Evolutionary conservation across 2,888 invertebrate species (phyloP).

Genomic region (Andrena bucephala): DNA sequence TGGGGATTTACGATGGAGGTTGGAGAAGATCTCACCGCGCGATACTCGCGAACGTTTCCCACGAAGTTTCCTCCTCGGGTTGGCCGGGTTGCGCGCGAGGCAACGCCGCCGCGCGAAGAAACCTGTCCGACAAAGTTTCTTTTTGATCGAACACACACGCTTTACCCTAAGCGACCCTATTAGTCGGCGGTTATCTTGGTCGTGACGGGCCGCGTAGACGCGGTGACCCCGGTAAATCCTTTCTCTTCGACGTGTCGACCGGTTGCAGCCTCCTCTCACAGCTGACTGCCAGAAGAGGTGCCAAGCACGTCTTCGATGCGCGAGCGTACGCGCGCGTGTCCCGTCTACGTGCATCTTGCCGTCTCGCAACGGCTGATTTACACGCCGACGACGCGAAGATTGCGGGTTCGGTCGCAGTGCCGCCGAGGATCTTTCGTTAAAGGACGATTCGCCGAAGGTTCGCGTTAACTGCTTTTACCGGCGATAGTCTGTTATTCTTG

Average conservation of each 20-base stretch:
- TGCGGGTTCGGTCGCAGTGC: not conserved
- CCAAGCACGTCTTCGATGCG: slow-evolving; percentile 37
- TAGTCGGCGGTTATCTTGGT: slow-evolving; percentile 69
- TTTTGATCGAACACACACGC: slow-evolving; percentile 57
- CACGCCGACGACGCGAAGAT: slow-evolving; percentile 39
- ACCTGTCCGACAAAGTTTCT: slow-evolving; percentile 60
- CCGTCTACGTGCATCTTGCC: slow-evolving; percentile 27
- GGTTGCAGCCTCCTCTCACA: slow-evolving; percentile 51
- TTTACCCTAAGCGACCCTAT: slow-evolving; percentile 69
- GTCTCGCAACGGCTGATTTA: slow-evolving; percentile 36
- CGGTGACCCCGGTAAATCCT: slow-evolving; percentile 74
- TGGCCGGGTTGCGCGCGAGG: slow-evolving; percentile 37
- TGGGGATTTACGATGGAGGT: slow-evolving; percentile 35
- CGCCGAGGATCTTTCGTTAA: slow-evolving; percentile 12
- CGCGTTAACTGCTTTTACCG: not conserved
- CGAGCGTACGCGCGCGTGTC: slow-evolving; percentile 40
- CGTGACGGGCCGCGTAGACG: slow-evolving; percentile 63
- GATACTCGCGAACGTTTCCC: slow-evolving; percentile 57
- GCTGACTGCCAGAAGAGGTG: slow-evolving; percentile 53
- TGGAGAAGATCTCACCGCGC: slow-evolving; percentile 47
- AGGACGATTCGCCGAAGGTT: slow-evolving; percentile 1
- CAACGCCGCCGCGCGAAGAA: slow-evolving; percentile 49
- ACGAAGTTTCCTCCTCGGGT: slow-evolving; percentile 44
- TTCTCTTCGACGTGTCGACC: slow-evolving; percentile 71
- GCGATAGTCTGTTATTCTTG: not conserved